Evolutionary conservation across 2,888 invertebrate species (phyloP).

Genomic region (Cremastinae sp.): DNA sequence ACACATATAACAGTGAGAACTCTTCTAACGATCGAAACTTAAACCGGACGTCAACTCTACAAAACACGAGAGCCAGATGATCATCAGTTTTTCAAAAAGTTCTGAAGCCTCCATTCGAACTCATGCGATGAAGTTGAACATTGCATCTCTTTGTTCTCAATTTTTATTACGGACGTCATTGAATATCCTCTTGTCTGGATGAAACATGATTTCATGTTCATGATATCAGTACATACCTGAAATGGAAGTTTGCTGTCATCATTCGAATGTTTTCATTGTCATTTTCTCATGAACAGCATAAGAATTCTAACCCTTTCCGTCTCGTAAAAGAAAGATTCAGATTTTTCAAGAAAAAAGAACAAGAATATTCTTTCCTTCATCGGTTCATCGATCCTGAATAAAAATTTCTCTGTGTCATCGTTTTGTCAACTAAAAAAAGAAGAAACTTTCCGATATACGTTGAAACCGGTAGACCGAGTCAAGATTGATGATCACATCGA

Average conservation of each 20-base stretch:
- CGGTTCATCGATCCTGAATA: neutral
- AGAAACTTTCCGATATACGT: neutral
- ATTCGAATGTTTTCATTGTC: too few relatives aligned
- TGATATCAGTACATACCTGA: too few relatives aligned
- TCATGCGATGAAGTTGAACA: constrained; percentile 35
- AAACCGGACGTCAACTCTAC: constrained; percentile 3
- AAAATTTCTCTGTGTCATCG: neutral
- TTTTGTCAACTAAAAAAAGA: neutral
- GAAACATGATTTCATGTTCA: too few relatives aligned
- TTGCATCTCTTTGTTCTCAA: neutral
- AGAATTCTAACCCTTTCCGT: too few relatives aligned
- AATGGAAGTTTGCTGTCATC: too few relatives aligned
- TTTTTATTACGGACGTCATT: neutral
- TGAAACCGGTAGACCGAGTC: neutral
- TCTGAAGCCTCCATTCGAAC: constrained; percentile 7
- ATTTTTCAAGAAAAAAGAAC: too few relatives aligned
- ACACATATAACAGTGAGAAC: constrained; percentile 13
- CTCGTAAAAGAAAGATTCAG: too few relatives aligned
- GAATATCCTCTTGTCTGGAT: too few relatives aligned
- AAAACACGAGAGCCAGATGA: constrained; percentile 40
- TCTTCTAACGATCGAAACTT: constrained; percentile 23
- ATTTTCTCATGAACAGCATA: too few relatives aligned
- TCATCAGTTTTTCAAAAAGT: constrained; percentile 44
- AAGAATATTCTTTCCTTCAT: neutral
- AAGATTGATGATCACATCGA: neutral